Percentiles rank a stretch among this genome's conserved stretches.
phyloP scores from a whole-genome alignment of 1,140 invertebrate genomes.

The Xylocopa sonorina region DNA sequence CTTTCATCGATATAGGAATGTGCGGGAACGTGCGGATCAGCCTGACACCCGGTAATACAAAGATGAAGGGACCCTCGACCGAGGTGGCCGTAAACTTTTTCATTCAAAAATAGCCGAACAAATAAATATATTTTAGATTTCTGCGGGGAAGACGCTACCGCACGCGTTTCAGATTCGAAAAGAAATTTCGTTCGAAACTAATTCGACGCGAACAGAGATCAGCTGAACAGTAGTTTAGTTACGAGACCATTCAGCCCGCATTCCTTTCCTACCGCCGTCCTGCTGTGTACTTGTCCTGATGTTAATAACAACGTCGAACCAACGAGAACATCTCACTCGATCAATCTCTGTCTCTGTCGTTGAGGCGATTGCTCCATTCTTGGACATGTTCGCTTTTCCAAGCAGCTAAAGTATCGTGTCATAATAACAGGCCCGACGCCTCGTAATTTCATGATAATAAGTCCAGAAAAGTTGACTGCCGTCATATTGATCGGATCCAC shows the following conservation, averaged over 20 bases:
- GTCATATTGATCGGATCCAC: slow-evolving; percentile 31
- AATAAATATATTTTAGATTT: no score
- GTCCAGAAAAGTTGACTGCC: slow-evolving; percentile 42
- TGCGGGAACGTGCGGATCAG: background rate
- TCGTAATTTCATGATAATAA: slow-evolving; percentile 58
- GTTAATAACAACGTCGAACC: background rate
- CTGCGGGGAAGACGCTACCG: no score
- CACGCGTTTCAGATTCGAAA: no score
- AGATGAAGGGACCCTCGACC: background rate
- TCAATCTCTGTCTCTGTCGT: background rate
- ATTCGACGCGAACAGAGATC: no score
- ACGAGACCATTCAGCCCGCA: no score
- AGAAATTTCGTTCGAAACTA: no score
- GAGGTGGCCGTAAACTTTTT: background rate
- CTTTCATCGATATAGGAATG: background rate
- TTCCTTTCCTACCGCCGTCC: no score
- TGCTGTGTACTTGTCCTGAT: background rate
- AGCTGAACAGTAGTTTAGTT: no score
- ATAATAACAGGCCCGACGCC: slow-evolving; percentile 44
- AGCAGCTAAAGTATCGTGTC: slow-evolving; percentile 33
- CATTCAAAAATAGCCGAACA: no score
- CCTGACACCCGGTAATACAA: background rate
- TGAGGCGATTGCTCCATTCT: slow-evolving; percentile 10
- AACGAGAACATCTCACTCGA: background rate
- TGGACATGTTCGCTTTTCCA: slow-evolving; percentile 37